Base-by-base conservation (phyloP, 2,888 invertebrate species). In the Melanotus villosus region DNA sequence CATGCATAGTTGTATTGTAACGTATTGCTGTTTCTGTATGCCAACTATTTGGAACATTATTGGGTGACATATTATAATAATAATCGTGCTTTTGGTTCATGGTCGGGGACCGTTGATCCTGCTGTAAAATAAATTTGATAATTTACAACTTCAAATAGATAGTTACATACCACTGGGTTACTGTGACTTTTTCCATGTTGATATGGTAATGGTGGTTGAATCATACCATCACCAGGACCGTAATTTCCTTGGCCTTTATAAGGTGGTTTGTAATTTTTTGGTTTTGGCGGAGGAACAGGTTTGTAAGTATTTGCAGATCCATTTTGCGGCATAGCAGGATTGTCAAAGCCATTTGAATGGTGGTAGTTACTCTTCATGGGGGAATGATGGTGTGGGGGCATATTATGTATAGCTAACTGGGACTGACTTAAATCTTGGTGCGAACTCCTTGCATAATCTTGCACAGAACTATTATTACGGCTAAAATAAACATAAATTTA, bases 281-380 rank as follows among this genome's bases (percentile, higher is more conserved):
- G 96, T 81, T 97, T 97, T 6, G 96, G 96, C 23, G 96, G 96
- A 38, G 96, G 96, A 62, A 96, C 92, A 0, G 96, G 96, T 84
- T 96, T 96, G 85, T 95, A 95, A 1, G 88, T 77, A 65, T 81
- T 83, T 10, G 80, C 75, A 6, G 79, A 77, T 1, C 76, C 76
- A 45, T 76, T 77, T 30, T 78, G 79, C 36, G 72, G 72, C 18
- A 70, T 43, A 78, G 83, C 66, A 79, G 82, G 80, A 77, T 84
- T 82, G 82, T 87, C 80, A 82, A 86, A 81, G 80, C 75, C 74
- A 14, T 75, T 75, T 2, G 69, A 65, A 32, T 68, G 68, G 34
- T 71, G 71, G 30, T 71, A 70, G 36, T 70, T 75, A 18, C 62
- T 73, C 65, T 84, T 82, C 73, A 84, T 77, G 2, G 83, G 83